phyloP scores from a whole-genome alignment of 2,888 invertebrate species.

The Syrista parreyssii region DNA sequence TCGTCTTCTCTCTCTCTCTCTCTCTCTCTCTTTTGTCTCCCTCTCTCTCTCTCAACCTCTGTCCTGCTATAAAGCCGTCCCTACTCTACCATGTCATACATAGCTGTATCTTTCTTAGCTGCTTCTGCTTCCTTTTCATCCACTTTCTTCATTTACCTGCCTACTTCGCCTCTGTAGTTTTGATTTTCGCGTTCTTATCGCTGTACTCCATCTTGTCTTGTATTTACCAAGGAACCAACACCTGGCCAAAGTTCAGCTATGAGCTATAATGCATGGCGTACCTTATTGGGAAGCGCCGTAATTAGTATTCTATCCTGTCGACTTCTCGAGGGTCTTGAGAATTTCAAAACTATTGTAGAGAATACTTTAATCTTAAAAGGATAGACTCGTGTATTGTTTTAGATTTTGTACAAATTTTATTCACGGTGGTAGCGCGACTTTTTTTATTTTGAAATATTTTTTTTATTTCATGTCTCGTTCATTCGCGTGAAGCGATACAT shows the following conservation, averaged over 20 bases:
- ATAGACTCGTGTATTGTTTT: not conserved
- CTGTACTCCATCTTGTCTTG: not conserved
- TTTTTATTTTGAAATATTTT: not conserved
- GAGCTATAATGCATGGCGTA: not conserved
- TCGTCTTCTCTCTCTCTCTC: slow-evolving; percentile 35
- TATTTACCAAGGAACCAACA: not conserved
- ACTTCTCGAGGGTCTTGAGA: not conserved
- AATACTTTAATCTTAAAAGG: not conserved
- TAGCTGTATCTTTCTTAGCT: not conserved
- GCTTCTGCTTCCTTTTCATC: not conserved
- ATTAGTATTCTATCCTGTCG: not conserved
- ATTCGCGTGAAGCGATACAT: not conserved
- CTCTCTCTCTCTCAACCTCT: slow-evolving; percentile 4
- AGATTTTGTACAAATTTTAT: too few relatives aligned
- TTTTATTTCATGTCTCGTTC: not conserved
- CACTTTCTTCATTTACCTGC: not conserved
- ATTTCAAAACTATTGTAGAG: not conserved
- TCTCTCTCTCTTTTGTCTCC: slow-evolving; percentile 18
- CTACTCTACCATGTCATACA: not conserved
- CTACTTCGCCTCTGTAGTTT: not conserved
- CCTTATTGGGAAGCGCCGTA: not conserved
- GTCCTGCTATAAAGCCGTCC: not conserved
- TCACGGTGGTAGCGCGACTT: too few relatives aligned
- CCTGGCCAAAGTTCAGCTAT: not conserved
- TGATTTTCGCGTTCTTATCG: not conserved